Base-by-base conservation (phyloP, 2,113 vertebrate genomes). In the Sylvicapra grimmia region DNA sequence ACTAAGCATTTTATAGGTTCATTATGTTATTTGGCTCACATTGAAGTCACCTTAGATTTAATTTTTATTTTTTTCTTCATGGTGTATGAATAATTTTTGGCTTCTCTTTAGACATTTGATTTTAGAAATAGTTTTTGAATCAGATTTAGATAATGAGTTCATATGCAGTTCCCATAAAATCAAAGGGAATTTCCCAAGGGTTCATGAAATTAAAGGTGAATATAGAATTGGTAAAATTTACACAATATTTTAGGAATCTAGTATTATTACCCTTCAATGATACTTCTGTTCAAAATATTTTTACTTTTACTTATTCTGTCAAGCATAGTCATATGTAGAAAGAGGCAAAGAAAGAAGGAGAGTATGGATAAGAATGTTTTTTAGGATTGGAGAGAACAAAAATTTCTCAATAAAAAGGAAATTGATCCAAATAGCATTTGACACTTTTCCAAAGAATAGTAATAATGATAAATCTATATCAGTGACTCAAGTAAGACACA, bases 1-100 rank as follows among this genome's bases (percentile, higher is more conserved):
- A 98, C 97, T 98, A 98, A 98, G 97, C 98, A 98, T 99, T 99
- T 99, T 98, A 98, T 98, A 98, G 98, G 95, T 98, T 98, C 97
- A 98, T 99, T 99, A 98, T 96, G 90, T 86, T 93, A 98, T 95
- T 98, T 98, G 98, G 97, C 98, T 99, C 98, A 98, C 98, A 98
- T 98, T 99, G 98, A 98, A 98, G 96, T 98, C 98, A 98, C 98
- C 98, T 99, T 98, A 98, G 86, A 96, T 98, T 98, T 98, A 98
- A 98, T 97, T 98, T 98, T 98, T 96, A 54, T 96, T 97, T 98
- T 96, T 98, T 97, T 82, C 90, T 97, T 97, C 53, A 56, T 88
- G 54, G 88, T 84, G 77, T 98, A 94, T 96, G 94, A 98, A 98
- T 98, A 98, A 98, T 98, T 94, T 98, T 98, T 97, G 86, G 94